Evolutionary conservation across 2,888 invertebrate genomes (phyloP).

Genomic region (Cerastis leucographa): DNA sequence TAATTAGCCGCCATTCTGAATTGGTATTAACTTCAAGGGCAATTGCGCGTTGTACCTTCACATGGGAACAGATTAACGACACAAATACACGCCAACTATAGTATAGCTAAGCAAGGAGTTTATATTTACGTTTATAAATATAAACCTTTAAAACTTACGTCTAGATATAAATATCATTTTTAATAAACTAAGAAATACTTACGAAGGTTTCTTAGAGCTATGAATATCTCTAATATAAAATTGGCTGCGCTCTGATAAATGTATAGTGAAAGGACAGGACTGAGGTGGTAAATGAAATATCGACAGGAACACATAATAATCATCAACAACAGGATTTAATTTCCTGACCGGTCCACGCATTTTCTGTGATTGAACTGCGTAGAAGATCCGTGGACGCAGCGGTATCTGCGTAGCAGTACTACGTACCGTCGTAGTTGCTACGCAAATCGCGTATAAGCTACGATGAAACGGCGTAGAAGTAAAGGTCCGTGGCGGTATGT

Average conservation of each 20-base stretch:
- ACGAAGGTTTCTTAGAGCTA: background rate
- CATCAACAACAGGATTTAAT: background rate
- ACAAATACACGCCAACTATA: constrained; percentile 49
- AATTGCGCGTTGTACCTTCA: constrained; percentile 62
- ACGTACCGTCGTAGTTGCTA: constrained; percentile 1
- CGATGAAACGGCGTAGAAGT: background rate
- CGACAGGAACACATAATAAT: background rate
- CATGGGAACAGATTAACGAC: constrained; percentile 54
- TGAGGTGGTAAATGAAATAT: background rate
- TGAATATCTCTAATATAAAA: background rate
- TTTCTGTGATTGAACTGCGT: background rate
- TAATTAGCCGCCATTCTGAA: constrained; percentile 67
- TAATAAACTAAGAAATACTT: background rate
- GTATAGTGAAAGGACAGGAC: background rate
- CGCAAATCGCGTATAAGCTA: background rate
- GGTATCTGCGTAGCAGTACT: background rate
- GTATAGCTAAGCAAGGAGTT: constrained; percentile 27
- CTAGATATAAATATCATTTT: background rate
- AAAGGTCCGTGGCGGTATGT: background rate
- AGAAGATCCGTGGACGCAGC: background rate
- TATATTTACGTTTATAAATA: too few relatives aligned
- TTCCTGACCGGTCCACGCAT: background rate
- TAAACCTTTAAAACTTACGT: too few relatives aligned
- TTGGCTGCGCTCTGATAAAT: background rate
- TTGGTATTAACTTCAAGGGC: constrained; percentile 70